phyloP scores from a whole-genome alignment of 2,113 vertebrate genomes.

The Gallinago jamesoni region DNA sequence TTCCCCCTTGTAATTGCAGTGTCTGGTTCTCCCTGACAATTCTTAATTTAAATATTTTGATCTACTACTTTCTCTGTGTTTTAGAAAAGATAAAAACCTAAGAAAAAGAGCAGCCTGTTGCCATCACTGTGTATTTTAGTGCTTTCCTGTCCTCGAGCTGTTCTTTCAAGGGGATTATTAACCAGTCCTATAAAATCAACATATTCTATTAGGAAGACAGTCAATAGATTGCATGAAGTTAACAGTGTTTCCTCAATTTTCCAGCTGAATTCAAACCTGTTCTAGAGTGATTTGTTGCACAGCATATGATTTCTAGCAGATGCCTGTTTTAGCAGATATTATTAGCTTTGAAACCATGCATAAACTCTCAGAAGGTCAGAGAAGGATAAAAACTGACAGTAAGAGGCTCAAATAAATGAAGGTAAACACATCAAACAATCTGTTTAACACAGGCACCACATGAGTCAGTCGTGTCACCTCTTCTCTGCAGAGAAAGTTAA shows the following conservation, averaged over 20 bases:
- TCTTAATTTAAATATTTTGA: neutral
- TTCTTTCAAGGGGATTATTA: neutral
- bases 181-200: neutral
- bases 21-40: neutral
- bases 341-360: constrained; percentile 34
- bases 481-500: neutral
- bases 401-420: constrained; percentile 27
- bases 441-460: neutral
- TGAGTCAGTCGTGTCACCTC: neutral
- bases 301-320: constrained; percentile 10
- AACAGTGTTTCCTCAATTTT: neutral
- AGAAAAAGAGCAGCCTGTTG: neutral
- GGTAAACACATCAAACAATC: constrained; percentile 6
- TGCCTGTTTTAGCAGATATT: neutral
- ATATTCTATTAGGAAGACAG: neutral
- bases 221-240: neutral
- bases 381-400: constrained; percentile 25
- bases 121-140: neutral
- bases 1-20: neutral
- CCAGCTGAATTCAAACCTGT: constrained; percentile 6
- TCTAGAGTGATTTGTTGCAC: neutral
- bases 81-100: neutral
- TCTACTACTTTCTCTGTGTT: neutral
- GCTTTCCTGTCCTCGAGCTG: neutral
- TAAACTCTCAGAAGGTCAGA: constrained; percentile 26